Evolutionary conservation across 2,888 invertebrate species (phyloP).

Genomic region (Metellina segmentata): DNA sequence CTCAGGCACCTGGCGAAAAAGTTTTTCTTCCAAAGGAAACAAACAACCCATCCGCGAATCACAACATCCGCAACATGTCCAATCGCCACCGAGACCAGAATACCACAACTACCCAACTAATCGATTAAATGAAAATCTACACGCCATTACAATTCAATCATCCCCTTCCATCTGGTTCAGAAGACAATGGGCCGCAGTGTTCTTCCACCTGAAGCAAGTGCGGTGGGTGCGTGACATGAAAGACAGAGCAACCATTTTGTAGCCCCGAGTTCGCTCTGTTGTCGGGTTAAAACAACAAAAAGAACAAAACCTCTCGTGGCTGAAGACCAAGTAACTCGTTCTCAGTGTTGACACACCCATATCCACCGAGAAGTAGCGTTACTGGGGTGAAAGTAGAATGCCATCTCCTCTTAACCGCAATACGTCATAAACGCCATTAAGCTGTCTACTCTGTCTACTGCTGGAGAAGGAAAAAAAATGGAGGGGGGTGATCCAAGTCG

Average conservation of each 20-base stretch:
- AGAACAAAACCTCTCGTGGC: too few species aligned
- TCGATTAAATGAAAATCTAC: conserved; percentile 63
- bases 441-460: conserved; percentile 30
- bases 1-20: conserved; percentile 23
- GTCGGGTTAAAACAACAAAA: too few species aligned
- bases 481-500: background rate
- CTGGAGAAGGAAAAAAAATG: background rate
- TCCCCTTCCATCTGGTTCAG: background rate
- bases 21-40: background rate
- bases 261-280: background rate
- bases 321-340: too few species aligned
- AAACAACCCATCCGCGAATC: conserved; percentile 13
- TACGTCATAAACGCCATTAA: conserved; percentile 73
- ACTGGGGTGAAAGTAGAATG: conserved; percentile 66
- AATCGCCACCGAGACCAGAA: conserved; percentile 25
- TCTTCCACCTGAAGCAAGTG: conserved; percentile 36
- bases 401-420: conserved; percentile 66
- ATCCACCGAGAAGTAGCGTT: background rate
- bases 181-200: conserved; percentile 47
- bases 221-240: conserved; percentile 62
- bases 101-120: conserved; percentile 30
- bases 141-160: conserved; percentile 71
- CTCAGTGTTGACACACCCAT: background rate
- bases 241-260: conserved; percentile 32
- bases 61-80: background rate